These are phyloP conservation scores for Cherax destructor DNA, from an alignment of 1,140 invertebrate species.

Conservation along the genomic window DNA sequence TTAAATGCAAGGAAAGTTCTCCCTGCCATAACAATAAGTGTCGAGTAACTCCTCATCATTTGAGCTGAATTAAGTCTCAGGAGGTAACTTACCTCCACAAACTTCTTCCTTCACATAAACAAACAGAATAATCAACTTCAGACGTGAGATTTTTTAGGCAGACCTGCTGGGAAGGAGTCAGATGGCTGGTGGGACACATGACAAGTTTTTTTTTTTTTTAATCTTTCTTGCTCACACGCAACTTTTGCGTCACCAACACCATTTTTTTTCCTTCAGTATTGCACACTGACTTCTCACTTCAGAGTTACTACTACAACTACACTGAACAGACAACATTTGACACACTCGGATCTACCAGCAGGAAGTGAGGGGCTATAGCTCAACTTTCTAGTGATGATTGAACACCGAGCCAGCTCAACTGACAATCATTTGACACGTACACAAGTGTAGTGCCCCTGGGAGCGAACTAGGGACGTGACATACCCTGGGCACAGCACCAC, in stretches of 20 bases:
- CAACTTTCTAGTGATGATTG: slow-evolving; percentile 4
- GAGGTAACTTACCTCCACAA: not conserved
- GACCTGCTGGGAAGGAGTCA: not conserved
- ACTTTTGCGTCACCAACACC: not conserved
- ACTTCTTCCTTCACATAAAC: not conserved
- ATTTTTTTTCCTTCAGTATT: not conserved
- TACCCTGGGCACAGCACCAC: slow-evolving; percentile 4
- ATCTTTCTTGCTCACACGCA: not conserved
- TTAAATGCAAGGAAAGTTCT: no score
- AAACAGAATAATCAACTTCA: not conserved
- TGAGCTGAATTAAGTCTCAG: no score
- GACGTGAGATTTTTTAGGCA: not conserved
- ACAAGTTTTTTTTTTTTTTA: not conserved
- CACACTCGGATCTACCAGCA: not conserved
- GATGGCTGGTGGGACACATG: not conserved
- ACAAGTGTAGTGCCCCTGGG: not conserved
- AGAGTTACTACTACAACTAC: not conserved
- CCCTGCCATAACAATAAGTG: no score
- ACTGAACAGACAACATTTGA: not conserved
- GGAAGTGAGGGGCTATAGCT: slow-evolving; percentile 1
- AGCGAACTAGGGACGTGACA: not conserved
- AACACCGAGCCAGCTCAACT: not conserved
- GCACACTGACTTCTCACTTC: not conserved
- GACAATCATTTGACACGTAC: not conserved
- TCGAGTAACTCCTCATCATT: no score